Evolutionary conservation across 1,140 invertebrate species (phyloP), one percentile per base, ranked within the genome.

Genomic region (Bombyx mori): DNA sequence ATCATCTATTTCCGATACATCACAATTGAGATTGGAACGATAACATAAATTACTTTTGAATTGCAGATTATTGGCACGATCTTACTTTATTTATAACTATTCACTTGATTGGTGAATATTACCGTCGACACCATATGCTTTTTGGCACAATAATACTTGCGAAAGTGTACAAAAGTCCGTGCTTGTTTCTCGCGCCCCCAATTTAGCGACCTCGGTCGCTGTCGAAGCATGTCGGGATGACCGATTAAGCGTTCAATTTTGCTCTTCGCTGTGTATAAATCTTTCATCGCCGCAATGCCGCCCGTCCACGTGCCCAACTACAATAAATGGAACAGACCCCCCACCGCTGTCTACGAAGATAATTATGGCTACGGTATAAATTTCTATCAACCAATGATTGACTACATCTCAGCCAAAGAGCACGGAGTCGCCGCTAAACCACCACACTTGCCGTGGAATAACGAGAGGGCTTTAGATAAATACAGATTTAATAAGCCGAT

Each of bases 361-460:
- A 95, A 95, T 83, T 95, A 95, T 82, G 91, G 91, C 44, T 93
- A 92, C 64, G 93, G 92, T 6, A 94, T 94, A 54, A 94, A 95
- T 73, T 94, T 90, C 77, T 95, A 95, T 79, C 93, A 95, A 72
- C 93, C 94, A 8, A 94, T 95, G 93, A 91, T 95, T 60, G 94
- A 95, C 72, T 95, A 94, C 68, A 90, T 95, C 57, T 91, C 93
- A 67, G 86, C 85, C 22, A 90, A 89, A 75, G 77, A 88, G 73
- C 66, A 86, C 66, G 86, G 89, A 56, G 54, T 77, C 50, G 58
- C 80, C 54, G 68, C 77, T 45, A 87, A 89, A 61, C 76, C 89
- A 22, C 93, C 93, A 47, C 91, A 92, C 75, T 84, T 95, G 57
- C 94, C 94, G 7, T 94, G 92, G 92, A 90, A 91, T 2, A 93